Evolutionary conservation across 2,888 invertebrate genomes (phyloP).

Genomic region (Sarcophaga variegata): DNA sequence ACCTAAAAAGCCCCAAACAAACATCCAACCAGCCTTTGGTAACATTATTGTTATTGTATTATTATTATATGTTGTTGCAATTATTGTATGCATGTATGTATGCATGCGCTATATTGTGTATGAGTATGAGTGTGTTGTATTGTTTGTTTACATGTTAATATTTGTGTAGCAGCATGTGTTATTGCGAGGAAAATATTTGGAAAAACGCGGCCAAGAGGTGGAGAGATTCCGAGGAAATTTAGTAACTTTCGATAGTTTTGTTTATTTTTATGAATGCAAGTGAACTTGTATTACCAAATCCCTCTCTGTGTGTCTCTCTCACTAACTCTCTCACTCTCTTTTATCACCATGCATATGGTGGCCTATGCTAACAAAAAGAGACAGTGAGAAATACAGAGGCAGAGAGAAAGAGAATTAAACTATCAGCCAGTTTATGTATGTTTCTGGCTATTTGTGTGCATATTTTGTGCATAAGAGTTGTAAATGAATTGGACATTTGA

Average conservation of each 20-base stretch:
- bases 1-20: neutral
- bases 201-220: neutral
- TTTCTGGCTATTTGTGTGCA: neutral
- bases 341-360: neutral
- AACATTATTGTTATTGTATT: neutral
- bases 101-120: neutral
- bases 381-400: neutral
- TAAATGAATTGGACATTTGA: slow-evolving; percentile 66
- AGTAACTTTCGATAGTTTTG: slow-evolving; percentile 41
- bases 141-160: neutral
- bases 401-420: neutral
- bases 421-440: neutral
- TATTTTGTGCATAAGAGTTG: slow-evolving; percentile 47
- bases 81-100: neutral
- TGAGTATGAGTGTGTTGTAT: neutral
- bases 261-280: slow-evolving; percentile 41
- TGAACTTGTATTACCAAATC: slow-evolving; percentile 49
- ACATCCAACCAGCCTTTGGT: neutral
- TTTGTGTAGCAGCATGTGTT: neutral
- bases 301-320: neutral
- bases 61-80: neutral
- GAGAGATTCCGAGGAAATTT: slow-evolving; percentile 21
- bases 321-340: neutral
- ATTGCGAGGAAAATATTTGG: neutral
- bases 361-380: neutral